Conservation (phyloP, 92 coral and sea anemone species). For the Zoanthus solanderi region DNA sequence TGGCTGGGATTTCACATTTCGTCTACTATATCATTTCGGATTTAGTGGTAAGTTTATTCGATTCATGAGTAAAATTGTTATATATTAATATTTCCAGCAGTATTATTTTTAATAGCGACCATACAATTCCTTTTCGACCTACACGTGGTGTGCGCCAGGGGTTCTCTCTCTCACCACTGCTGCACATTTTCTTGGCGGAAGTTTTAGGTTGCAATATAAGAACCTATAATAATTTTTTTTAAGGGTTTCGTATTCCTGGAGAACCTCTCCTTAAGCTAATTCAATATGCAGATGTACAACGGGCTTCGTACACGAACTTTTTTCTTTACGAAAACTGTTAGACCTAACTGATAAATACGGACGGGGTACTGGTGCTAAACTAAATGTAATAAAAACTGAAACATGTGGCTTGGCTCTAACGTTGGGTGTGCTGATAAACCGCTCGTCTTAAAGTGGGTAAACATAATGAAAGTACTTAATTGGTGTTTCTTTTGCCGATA, state of each 20-base stretch:
- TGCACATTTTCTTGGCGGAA: not conserved
- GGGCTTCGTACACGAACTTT: not conserved
- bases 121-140: not conserved
- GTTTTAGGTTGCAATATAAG: slow-evolving; percentile 4
- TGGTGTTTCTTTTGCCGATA: not conserved
- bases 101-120: not conserved
- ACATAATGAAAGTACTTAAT: slow-evolving; percentile 31
- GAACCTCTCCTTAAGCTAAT: too few species aligned
- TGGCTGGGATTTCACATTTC: not conserved
- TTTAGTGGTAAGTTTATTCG: not conserved
- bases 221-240: too few species aligned
- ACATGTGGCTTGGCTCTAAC: not conserved
- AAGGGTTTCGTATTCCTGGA: too few species aligned
- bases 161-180: not conserved
- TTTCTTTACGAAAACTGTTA: not conserved
- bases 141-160: not conserved
- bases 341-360: not conserved
- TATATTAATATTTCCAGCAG: not conserved
- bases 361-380: slow-evolving; percentile 22
- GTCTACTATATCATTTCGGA: not conserved
- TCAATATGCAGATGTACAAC: too few species aligned
- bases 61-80: not conserved
- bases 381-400: slow-evolving; percentile 24
- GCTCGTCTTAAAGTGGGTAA: slow-evolving; percentile 29
- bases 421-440: not conserved